phyloP scores from a whole-genome alignment of 2,888 invertebrate species.

The Lasioglossum pauxillum region DNA sequence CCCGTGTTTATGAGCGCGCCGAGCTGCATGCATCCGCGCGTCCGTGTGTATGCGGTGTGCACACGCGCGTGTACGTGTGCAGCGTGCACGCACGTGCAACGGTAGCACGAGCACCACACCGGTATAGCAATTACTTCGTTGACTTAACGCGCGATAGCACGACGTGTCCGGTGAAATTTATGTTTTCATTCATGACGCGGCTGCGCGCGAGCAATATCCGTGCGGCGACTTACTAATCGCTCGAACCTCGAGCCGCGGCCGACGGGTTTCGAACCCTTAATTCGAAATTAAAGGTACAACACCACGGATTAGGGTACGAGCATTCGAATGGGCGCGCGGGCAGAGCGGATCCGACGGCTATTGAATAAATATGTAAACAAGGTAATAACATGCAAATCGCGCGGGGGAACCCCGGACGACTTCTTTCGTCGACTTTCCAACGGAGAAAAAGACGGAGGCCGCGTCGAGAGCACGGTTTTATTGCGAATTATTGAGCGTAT shows the following conservation, averaged over 20 bases:
- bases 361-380: conserved; percentile 80
- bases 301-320: conserved; percentile 61
- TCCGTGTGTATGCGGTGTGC: no score
- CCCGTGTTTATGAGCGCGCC: background rate
- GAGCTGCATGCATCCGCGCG: background rate
- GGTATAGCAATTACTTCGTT: conserved; percentile 63
- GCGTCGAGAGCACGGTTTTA: conserved; percentile 30
- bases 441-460: conserved; percentile 24
- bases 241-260: conserved; percentile 27
- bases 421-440: conserved; percentile 41
- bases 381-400: conserved; percentile 83
- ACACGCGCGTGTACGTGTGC: background rate
- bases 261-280: conserved; percentile 60
- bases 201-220: conserved; percentile 49
- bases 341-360: conserved; percentile 58
- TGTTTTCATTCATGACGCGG: conserved; percentile 60
- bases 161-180: conserved; percentile 61
- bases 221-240: conserved; percentile 67
- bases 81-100: conserved; percentile 37
- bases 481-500: conserved; percentile 43
- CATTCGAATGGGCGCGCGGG: conserved; percentile 54
- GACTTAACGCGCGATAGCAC: conserved; percentile 61
- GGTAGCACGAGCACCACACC: conserved; percentile 25
- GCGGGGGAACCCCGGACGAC: conserved; percentile 63
- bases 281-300: conserved; percentile 74